phyloP scores from a whole-genome alignment of 2,797 vertebrate genomes.

The Setipinna tenuifilis region DNA sequence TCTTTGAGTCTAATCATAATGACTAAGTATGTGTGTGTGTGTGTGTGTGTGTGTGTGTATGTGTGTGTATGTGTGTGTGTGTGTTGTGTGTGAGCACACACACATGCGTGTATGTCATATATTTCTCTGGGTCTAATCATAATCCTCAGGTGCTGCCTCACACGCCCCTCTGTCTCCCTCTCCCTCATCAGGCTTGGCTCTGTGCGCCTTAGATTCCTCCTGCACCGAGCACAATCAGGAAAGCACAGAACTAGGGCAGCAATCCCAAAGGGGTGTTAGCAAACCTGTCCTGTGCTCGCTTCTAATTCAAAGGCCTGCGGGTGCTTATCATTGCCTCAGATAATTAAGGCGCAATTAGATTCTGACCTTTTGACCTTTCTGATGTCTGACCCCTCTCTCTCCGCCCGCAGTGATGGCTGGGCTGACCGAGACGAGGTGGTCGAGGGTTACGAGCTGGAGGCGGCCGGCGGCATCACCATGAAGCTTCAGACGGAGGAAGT shows the following conservation, averaged over 20 bases:
- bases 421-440: constrained; percentile 98
- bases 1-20: too few species aligned
- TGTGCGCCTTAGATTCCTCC: neutral
- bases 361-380: neutral
- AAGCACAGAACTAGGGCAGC: constrained; percentile 9
- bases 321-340: neutral
- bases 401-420: constrained; percentile 88
- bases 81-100: too few species aligned
- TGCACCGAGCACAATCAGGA: neutral
- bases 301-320: constrained; percentile 27
- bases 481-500: constrained; percentile 95
- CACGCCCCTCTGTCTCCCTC: neutral
- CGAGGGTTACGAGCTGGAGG: constrained; percentile 94
- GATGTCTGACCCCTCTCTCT: neutral
- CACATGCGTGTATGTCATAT: neutral
- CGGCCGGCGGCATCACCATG: constrained; percentile 96
- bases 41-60: too few species aligned
- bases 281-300: constrained; percentile 38
- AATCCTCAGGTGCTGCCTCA: neutral
- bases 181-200: neutral
- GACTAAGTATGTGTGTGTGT: too few species aligned
- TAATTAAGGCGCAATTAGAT: neutral
- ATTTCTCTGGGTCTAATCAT: neutral
- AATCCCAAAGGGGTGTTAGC: constrained; percentile 1
- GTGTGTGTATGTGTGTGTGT: too few species aligned